Percentiles rank a stretch among this genome's conserved stretches.
These are phyloP conservation scores for Cottus gobio DNA, from an alignment of 2,113 vertebrate genomes.

Conservation along the genomic window DNA sequence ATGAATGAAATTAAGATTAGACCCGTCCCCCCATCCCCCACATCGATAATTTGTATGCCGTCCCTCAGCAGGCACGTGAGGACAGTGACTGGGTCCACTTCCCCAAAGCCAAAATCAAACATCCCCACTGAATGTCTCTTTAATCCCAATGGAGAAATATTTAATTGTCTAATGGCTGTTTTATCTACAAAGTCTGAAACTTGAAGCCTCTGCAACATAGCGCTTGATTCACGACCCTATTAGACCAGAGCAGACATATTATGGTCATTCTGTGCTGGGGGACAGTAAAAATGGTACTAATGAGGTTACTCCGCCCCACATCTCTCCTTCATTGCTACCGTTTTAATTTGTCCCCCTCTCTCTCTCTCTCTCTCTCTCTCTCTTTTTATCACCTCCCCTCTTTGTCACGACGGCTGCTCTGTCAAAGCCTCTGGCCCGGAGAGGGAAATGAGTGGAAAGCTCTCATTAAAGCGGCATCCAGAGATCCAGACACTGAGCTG, in stretches of 20 bases:
- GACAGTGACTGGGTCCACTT: background rate
- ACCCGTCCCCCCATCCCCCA: background rate
- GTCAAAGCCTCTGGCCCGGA: conserved; percentile 22
- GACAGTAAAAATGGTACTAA: conserved; percentile 23
- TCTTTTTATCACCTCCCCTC: background rate
- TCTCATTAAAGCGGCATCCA: conserved; percentile 40
- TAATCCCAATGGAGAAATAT: conserved; percentile 48
- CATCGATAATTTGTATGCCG: background rate
- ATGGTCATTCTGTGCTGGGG: conserved; percentile 21
- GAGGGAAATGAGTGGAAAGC: conserved; percentile 25
- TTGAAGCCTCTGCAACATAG: conserved; percentile 50
- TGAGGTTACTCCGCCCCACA: background rate
- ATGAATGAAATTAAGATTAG: too few relatives aligned
- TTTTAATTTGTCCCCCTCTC: background rate
- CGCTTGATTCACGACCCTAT: conserved; percentile 46
- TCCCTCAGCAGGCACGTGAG: background rate
- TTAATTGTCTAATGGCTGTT: conserved; percentile 54
- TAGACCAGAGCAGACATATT: conserved; percentile 48
- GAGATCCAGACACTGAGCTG: conserved; percentile 27
- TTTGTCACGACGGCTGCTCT: background rate
- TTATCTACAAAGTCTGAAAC: conserved; percentile 56
- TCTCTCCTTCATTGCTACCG: background rate
- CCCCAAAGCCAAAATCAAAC: too few relatives aligned
- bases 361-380: background rate
- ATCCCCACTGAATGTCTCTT: conserved; percentile 3